Conservation (phyloP, 1,140 invertebrate genomes). For the Prorops nasuta region DNA sequence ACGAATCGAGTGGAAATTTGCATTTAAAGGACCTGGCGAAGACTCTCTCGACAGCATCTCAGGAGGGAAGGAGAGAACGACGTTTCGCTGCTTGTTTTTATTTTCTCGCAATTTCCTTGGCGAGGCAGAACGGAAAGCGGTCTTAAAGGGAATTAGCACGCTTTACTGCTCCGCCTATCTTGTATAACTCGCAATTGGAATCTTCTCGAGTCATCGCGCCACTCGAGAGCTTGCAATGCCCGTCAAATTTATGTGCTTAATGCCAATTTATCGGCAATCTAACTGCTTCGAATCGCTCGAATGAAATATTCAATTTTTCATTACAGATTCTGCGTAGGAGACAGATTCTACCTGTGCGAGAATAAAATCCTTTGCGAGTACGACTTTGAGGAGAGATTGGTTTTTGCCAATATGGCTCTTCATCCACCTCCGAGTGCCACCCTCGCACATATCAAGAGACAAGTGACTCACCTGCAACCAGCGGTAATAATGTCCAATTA, state of each 20-base stretch:
- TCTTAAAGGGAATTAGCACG: constrained; percentile 48
- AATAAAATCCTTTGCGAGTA: constrained; percentile 93
- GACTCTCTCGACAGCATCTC: constrained; percentile 20
- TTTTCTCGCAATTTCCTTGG: constrained; percentile 48
- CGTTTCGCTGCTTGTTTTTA: constrained; percentile 40
- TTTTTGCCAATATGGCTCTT: constrained; percentile 86
- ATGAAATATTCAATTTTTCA: constrained; percentile 2
- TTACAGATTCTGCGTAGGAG: constrained; percentile 90
- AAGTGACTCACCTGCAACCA: constrained; percentile 71
- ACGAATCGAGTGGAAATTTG: constrained; percentile 39
- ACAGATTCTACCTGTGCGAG: constrained; percentile 88
- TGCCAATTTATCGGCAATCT: too few relatives aligned
- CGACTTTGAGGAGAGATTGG: constrained; percentile 88
- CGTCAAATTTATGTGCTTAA: too few relatives aligned
- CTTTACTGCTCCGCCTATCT: constrained; percentile 35
- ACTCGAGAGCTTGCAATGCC: too few relatives aligned
- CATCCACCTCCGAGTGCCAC: constrained; percentile 72
- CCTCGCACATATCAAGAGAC: constrained; percentile 81
- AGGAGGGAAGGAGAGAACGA: constrained; percentile 1
- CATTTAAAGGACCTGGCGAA: constrained; percentile 39
- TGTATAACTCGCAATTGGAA: constrained; percentile 11
- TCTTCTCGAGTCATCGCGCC: constrained; percentile 6
- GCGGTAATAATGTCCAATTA: constrained; percentile 60
- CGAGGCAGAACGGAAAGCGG: constrained; percentile 40
- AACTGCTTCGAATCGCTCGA: too few relatives aligned